Percentiles rank a stretch among this genome's conserved stretches.
phyloP scores from a whole-genome alignment of 1,140 invertebrate species.

The Euwallacea fornicatus region DNA sequence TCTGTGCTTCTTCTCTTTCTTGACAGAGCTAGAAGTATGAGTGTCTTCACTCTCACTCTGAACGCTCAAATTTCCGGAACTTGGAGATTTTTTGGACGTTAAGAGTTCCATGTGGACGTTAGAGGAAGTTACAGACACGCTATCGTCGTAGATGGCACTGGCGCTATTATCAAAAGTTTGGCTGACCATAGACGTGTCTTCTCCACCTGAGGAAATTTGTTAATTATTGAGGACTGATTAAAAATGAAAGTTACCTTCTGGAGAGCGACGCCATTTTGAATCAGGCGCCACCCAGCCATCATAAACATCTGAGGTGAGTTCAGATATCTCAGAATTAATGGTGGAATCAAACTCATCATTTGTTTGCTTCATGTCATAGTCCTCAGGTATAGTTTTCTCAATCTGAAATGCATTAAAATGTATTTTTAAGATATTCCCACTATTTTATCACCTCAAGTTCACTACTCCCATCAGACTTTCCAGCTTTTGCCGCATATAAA shows the following conservation, averaged over 20 bases:
- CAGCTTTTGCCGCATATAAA: constrained; percentile 10
- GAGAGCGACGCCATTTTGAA: constrained; percentile 63
- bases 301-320: constrained; percentile 58
- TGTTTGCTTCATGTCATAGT: constrained; percentile 51
- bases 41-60: constrained; percentile 53
- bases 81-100: constrained; percentile 55
- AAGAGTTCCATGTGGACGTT: constrained; percentile 61
- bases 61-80: constrained; percentile 55
- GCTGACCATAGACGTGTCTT: constrained; percentile 58
- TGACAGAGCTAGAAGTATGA: constrained; percentile 47
- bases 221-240: not conserved
- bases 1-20: constrained; percentile 60
- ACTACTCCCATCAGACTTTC: constrained; percentile 44
- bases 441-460: constrained; percentile 41
- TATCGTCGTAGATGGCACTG: constrained; percentile 57
- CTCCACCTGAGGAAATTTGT: constrained; percentile 51
- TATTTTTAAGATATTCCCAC: not conserved
- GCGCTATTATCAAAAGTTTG: constrained; percentile 56
- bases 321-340: constrained; percentile 55
- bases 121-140: constrained; percentile 58
- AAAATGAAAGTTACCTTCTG: constrained; percentile 55
- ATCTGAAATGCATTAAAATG: constrained; percentile 22
- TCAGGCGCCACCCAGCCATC: constrained; percentile 61
- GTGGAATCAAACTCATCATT: constrained; percentile 56
- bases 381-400: constrained; percentile 45